Evolutionary conservation across 53 echinoderm and acorn worm species (phyloP), one percentile per base, ranked within the genome.

Genomic region (Zoroaster sp.): DNA sequence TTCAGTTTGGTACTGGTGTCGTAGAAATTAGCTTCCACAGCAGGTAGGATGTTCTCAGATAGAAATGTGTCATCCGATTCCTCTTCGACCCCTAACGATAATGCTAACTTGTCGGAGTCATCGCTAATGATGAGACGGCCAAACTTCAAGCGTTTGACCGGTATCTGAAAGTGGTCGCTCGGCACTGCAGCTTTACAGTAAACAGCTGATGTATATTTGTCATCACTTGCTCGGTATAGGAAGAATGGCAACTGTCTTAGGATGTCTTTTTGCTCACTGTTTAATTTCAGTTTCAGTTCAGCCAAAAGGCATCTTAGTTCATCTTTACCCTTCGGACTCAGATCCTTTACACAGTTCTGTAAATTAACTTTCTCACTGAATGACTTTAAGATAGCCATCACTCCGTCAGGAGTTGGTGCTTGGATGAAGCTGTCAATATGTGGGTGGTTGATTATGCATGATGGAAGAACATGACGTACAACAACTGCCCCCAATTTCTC

Each of bases 241-340:
- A 89, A 89, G 7, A 89, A 14, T 9, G 89, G 89, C 17, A 89
- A 35, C 6, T 79, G 4, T 8, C 34, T 51, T 2, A 89, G 89
- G 7, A 89, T 47, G 0, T 70, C 1, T 38, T 6, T 37, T 45
- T 71, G 72, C 11, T 30, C 40, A 1, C 7, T 30, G 13, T 18
- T 67, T 35, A 35, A 1, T 21, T 18, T 5, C 63, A 2, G 6
- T 2, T 40, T 8, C 35, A 15, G 80, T 21, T 77, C 17, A 44
- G 40, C 55, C 1, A 89, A 14, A 12, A 71, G 66, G 15, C 31
- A 10, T 53, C 89, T 37, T 5, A 89, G 45, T 17, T 53, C 68
- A 18, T 89, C 80, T 18, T 33, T 78, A n/a, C 41, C 17, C 21
- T 35, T 23, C 20, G 13, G 11, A 6, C 35, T 11, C 38, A 72